These are phyloP conservation scores for Agrotis puta DNA, from an alignment of 2,888 invertebrate species.

Conservation along the genomic window DNA sequence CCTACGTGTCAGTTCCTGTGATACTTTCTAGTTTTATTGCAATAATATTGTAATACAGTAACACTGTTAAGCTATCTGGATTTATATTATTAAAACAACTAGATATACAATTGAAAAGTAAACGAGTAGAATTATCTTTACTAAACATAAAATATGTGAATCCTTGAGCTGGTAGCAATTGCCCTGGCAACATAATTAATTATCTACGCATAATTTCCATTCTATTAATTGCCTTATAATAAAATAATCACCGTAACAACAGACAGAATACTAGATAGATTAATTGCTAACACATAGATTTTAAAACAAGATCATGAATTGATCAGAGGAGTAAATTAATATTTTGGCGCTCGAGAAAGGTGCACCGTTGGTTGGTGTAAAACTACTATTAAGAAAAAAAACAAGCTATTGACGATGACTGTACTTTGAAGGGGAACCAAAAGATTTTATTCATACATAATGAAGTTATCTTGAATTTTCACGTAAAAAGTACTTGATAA, in stretches of 20 bases:
- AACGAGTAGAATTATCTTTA: neutral
- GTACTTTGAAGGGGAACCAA: no score
- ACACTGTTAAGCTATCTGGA: neutral
- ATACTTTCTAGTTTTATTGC: neutral
- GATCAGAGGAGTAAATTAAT: no score
- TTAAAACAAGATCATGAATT: no score
- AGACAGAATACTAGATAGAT: neutral
- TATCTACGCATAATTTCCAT: neutral
- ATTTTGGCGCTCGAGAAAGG: no score
- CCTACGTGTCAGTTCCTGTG: neutral
- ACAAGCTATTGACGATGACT: no score
- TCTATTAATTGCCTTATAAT: neutral
- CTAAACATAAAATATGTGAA: neutral
- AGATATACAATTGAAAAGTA: neutral
- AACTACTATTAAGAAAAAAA: no score
- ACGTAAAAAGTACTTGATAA: no score
- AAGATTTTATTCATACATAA: no score
- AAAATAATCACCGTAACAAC: neutral
- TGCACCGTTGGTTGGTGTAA: no score
- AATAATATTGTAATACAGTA: no score
- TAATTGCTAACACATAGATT: neutral
- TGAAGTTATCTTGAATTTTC: no score
- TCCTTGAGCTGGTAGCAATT: neutral
- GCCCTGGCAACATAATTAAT: neutral
- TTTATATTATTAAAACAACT: neutral